Evolutionary conservation across 2,888 invertebrate species (phyloP), one percentile per base, ranked within the genome.

Genomic region (Gymnosoma rotundatum): DNA sequence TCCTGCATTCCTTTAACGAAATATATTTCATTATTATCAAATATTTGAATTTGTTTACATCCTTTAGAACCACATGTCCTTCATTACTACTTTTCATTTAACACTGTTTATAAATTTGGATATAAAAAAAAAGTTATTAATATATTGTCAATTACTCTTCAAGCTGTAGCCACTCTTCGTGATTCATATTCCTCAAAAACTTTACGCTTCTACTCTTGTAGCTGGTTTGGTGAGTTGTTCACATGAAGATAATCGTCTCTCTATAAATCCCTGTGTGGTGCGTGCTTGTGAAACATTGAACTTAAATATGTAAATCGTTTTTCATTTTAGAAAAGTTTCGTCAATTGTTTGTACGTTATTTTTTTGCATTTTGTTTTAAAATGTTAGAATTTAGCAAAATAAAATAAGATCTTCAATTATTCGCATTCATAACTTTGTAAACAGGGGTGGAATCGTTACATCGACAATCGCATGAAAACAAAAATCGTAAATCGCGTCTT

Each of bases 191-290:
- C 69, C 45, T 78, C 73, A 10, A 66, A 66, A 32, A 73, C 73
- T 20, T 73, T 73, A 60, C 73, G 79, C 14, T 79, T 73, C 20
- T 79, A 66, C 48, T 79, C 79, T 52, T 79, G 79, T 73, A 79
- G 79, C 32, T 79, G 79, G 79, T 79, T 52, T 73, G 79, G 79
- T 79, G 79, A 79, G 79, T 79, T 66, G 25, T 8, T 25, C 25
- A 21, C 32, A 25, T 21, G n/a, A n/a, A 36, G 45, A 69, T 32
- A 20, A 25, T 20, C 58, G n/a, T 50, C 12, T 50, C 16, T 60
- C 38, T n/a, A n/a, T 16, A 25, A 25, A 52, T 60, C 36, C 66
- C 6, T 36, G 14, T 73, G 66, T 73, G 50, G 60, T 70, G 18
- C 60, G 60, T 70, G 14, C 52, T 52, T 79, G 74, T 74, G 16